phyloP scores from a whole-genome alignment of 1,140 invertebrate species.

The Panulirus ornatus region DNA sequence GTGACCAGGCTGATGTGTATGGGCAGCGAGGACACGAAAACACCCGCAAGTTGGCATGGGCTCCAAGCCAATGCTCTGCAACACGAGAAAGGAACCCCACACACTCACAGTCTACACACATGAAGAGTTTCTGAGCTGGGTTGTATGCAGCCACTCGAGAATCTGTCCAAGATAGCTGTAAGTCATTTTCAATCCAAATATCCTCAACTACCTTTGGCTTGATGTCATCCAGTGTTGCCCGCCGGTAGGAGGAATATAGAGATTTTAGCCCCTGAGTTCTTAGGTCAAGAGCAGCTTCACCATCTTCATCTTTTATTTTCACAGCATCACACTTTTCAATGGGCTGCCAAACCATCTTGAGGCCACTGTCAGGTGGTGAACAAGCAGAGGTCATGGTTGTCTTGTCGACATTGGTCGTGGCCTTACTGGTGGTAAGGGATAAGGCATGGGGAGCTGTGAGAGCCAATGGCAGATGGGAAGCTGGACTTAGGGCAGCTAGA shows the following conservation, averaged over 20 bases:
- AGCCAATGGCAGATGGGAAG: slow-evolving; percentile 71
- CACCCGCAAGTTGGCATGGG: slow-evolving; percentile 86
- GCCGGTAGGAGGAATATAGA: slow-evolving; percentile 68
- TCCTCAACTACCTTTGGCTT: slow-evolving; percentile 80
- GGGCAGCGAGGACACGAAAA: slow-evolving; percentile 87
- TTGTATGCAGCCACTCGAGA: slow-evolving; percentile 87
- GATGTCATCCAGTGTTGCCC: slow-evolving; percentile 62
- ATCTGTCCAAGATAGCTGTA: slow-evolving; percentile 84
- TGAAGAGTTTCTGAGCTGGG: slow-evolving; percentile 85
- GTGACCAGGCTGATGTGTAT: slow-evolving; percentile 86
- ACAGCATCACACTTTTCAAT: slow-evolving; percentile 17
- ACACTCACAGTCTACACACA: slow-evolving; percentile 87
- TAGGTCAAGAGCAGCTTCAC: slow-evolving; percentile 69
- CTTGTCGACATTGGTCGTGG: slow-evolving; percentile 33
- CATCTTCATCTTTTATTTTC: slow-evolving; percentile 53
- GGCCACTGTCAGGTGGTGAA: slow-evolving; percentile 5
- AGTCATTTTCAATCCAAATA: slow-evolving; percentile 85
- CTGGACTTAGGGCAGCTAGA: slow-evolving; percentile 61
- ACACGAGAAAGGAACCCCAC: slow-evolving; percentile 87
- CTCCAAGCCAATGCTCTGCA: slow-evolving; percentile 90
- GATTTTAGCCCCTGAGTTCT: slow-evolving; percentile 72
- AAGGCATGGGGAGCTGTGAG: slow-evolving; percentile 65
- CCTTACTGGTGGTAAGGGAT: slow-evolving; percentile 41
- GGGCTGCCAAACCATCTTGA: slow-evolving; percentile 36
- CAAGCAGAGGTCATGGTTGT: slow-evolving; percentile 19